phyloP scores from a whole-genome alignment of 2,888 invertebrate species.

The Drosophila neonasuta region DNA sequence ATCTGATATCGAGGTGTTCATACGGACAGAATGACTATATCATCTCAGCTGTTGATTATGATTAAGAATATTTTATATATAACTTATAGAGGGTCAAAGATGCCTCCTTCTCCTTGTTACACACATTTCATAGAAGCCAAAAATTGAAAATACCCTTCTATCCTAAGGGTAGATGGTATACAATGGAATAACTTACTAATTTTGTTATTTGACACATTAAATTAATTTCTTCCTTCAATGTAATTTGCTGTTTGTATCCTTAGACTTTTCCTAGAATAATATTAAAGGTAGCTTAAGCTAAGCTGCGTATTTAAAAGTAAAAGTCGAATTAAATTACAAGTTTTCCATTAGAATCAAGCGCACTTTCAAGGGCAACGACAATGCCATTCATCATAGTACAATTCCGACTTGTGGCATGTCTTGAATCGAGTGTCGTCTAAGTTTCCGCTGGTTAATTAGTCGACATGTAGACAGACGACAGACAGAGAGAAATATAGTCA shows the following conservation, averaged over 20 bases:
- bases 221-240: not conserved
- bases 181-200: not conserved
- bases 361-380: not conserved
- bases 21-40: too few relatives aligned
- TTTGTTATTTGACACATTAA: not conserved
- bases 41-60: too few relatives aligned
- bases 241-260: not conserved
- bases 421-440: conserved; percentile 10
- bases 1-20: too few relatives aligned
- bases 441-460: conserved; percentile 60
- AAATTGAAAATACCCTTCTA: too few relatives aligned
- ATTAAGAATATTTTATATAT: too few relatives aligned
- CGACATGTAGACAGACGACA: conserved; percentile 14
- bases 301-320: not conserved
- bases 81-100: too few relatives aligned
- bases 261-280: not conserved
- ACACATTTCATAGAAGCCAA: too few relatives aligned
- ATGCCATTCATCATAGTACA: not conserved
- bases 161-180: too few relatives aligned
- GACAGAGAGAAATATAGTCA: not conserved
- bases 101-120: too few relatives aligned
- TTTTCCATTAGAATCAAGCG: not conserved
- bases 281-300: not conserved
- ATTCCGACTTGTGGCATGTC: conserved; percentile 17
- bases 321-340: not conserved